Conservation (phyloP, 2,113 vertebrate genomes). For the Elgaria multicarinata region DNA sequence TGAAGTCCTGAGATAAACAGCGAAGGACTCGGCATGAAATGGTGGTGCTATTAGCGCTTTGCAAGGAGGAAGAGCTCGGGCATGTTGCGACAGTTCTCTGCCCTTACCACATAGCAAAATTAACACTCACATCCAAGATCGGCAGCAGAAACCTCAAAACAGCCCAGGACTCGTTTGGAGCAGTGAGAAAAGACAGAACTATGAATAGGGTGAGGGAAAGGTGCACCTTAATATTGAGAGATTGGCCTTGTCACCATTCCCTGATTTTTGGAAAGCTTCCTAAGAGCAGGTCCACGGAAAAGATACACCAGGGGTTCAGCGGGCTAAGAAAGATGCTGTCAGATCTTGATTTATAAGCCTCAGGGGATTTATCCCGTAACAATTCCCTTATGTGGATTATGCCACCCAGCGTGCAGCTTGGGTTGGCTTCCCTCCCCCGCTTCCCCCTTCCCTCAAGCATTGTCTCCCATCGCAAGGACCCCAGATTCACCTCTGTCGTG, state of each 20-base stretch:
- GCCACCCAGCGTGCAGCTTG: slow-evolving; percentile 49
- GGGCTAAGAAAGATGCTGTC: neutral
- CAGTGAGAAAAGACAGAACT: slow-evolving; percentile 44
- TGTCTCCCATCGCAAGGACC: slow-evolving; percentile 25
- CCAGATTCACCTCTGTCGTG: neutral
- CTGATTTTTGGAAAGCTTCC: fast-evolving
- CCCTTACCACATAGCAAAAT: slow-evolving; percentile 58
- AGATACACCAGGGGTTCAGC: neutral
- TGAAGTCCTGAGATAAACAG: neutral
- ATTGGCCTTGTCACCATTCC: neutral
- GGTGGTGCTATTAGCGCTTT: neutral
- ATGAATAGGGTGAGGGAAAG: slow-evolving; percentile 5
- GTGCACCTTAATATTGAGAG: neutral
- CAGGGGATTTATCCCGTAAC: slow-evolving; percentile 45
- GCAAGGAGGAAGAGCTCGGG: slow-evolving; percentile 32
- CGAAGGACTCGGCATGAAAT: neutral
- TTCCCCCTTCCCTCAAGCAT: neutral
- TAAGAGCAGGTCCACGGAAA: fast-evolving
- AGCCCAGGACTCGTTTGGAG: slow-evolving; percentile 59
- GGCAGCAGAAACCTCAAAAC: slow-evolving; percentile 72
- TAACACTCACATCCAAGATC: slow-evolving; percentile 44
- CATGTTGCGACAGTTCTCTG: slow-evolving; percentile 73
- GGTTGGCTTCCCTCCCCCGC: neutral
- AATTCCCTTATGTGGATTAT: slow-evolving; percentile 46
- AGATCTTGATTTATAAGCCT: slow-evolving; percentile 45